Evolutionary conservation across 2,113 vertebrate genomes (phyloP).

Genomic region (Oxyruncus cristatus): DNA sequence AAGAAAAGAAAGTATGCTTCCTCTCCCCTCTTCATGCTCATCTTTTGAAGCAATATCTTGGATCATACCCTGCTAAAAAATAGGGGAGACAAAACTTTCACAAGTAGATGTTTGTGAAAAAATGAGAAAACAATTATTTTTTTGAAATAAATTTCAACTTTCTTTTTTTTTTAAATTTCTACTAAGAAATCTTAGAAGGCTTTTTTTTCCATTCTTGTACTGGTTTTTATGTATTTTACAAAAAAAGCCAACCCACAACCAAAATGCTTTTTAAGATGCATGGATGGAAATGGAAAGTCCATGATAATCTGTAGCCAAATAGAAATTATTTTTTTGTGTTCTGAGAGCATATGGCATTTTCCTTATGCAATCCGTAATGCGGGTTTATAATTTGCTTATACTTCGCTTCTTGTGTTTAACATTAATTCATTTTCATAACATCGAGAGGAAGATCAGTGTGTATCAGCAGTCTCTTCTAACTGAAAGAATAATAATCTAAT

Average conservation of each 20-base stretch:
- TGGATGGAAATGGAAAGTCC: background rate
- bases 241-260: background rate
- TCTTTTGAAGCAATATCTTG: background rate
- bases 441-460: background rate
- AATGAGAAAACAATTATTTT: background rate
- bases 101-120: background rate
- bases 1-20: background rate
- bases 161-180: background rate
- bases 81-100: rapidly evolving
- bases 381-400: background rate
- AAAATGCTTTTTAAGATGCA: background rate
- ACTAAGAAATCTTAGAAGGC: background rate
- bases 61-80: background rate
- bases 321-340: background rate
- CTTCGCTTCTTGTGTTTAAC: background rate
- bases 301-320: background rate
- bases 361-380: background rate
- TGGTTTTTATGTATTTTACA: background rate
- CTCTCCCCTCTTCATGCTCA: background rate
- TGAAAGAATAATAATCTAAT: background rate
- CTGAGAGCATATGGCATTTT: background rate
- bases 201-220: background rate
- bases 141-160: background rate
- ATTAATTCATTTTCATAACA: background rate
- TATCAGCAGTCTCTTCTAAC: background rate